phyloP scores from a whole-genome alignment of 1,140 invertebrate genomes.

The Helicoverpa zea region DNA sequence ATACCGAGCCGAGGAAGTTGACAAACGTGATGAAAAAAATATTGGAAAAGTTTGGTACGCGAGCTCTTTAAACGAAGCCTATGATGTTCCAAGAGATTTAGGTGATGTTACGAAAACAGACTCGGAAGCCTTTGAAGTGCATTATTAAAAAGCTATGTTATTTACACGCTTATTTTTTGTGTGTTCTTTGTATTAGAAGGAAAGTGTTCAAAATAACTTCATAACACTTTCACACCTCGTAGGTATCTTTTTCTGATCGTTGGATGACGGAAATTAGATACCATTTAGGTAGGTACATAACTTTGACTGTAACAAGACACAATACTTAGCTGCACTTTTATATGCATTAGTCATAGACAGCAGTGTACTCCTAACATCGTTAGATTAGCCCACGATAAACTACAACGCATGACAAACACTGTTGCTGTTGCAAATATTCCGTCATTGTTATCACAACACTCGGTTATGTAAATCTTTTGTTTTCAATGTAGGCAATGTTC shows the following conservation, averaged over 20 bases:
- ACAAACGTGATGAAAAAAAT: constrained; percentile 81
- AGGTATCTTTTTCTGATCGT: too few relatives aligned
- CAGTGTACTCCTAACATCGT: neutral
- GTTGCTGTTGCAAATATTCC: neutral
- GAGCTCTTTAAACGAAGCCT: constrained; percentile 60
- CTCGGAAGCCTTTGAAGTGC: neutral
- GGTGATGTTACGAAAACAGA: neutral
- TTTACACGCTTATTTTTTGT: neutral
- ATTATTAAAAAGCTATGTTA: neutral
- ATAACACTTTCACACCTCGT: too few relatives aligned
- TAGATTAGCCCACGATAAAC: neutral
- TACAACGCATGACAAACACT: neutral
- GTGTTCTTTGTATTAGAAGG: neutral
- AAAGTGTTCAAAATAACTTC: too few relatives aligned
- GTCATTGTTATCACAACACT: neutral
- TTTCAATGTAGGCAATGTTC: neutral
- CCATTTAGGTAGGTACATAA: too few relatives aligned
- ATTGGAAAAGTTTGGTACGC: constrained; percentile 75
- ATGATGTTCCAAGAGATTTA: constrained; percentile 32
- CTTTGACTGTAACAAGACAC: too few relatives aligned
- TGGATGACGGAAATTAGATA: too few relatives aligned
- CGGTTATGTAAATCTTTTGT: neutral
- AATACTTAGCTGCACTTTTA: too few relatives aligned
- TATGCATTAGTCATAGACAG: too few relatives aligned
- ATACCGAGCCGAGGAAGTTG: constrained; percentile 68